Evolutionary conservation across 2,797 vertebrate species (phyloP), one percentile per base, ranked within the genome.

Genomic region (Darevskia nairensis): DNA sequence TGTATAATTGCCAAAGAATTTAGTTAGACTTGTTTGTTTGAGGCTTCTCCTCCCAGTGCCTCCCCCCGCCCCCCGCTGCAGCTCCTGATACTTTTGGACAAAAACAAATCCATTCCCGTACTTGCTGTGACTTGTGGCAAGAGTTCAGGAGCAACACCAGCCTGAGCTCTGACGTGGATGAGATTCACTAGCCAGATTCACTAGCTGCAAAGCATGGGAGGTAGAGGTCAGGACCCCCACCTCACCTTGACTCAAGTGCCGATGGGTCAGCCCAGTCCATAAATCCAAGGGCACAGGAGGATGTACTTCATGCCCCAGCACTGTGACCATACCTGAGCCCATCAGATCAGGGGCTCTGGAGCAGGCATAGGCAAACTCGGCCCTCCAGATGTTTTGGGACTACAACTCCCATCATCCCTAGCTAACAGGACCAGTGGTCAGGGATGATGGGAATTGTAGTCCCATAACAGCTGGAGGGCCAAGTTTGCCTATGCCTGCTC

Each of bases 1-100:
- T 98, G 97, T 94, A 95, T 97, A 98, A 98, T 97, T 97, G 97
- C 97, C 97, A 98, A 98, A 96, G 96, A 97, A 94, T 96, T 98
- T 96, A 94, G 90, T 96, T 96, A 89, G 95, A 93, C 95, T 94
- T 93, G 95, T 96, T 95, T 96, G 95, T 95, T 95, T 95, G 35
- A 46, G 23, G 35, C 41, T 72, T 61, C 29, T 19, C 35, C 50
- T 17, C 32, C 41, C 39, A 19, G 15, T 74, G 13, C 72, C 35
- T 13, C 19, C n/a, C 21, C 68, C 17, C 27, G 35, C 35, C 35
- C 35, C 35, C 35, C 35, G 95, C 84, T 91, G 90, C 88, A 93
- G 93, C 69, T 92, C 90, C 94, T 89, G 94, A 89, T 89, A 84
- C 92, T 91, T 64, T 82, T 55, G n/a, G 89, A 93, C 89, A 92